These are phyloP conservation scores for Brachyalestes nurse DNA, from an alignment of 2,797 vertebrate genomes.

Conservation along the genomic window DNA sequence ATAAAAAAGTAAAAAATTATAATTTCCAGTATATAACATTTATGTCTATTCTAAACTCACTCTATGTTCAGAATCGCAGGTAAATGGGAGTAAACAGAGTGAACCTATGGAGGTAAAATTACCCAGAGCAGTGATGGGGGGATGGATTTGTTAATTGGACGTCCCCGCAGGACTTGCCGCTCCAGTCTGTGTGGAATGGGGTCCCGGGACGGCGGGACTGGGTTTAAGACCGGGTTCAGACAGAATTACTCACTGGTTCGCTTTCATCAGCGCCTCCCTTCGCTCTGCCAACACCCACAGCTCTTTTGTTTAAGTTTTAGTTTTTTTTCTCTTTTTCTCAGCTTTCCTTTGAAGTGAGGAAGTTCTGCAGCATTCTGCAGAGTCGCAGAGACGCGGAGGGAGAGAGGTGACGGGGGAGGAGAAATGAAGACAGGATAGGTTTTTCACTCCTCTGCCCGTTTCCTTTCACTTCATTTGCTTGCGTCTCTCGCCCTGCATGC, in stretches of 20 bases:
- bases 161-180: not conserved
- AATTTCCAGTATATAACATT: not conserved
- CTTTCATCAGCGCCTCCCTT: constrained; percentile 12
- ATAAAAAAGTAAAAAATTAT: too few species aligned
- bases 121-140: not conserved
- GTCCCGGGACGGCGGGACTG: not conserved
- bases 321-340: constrained; percentile 49
- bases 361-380: constrained; percentile 70
- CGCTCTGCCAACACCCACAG: constrained; percentile 51
- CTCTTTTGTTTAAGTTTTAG: constrained; percentile 58
- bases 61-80: not conserved
- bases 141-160: constrained; percentile 3
- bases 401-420: constrained; percentile 51
- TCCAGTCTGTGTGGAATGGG: not conserved
- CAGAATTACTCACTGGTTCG: constrained; percentile 20
- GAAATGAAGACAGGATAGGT: constrained; percentile 46
- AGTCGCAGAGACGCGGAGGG: constrained; percentile 62
- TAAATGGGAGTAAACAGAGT: not conserved
- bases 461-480: constrained; percentile 71
- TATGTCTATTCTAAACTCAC: not conserved
- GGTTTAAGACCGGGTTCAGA: constrained; percentile 7
- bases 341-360: constrained; percentile 78
- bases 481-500: constrained; percentile 47
- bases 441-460: constrained; percentile 69
- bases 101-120: not conserved